Percentiles rank a stretch among this genome's conserved stretches.
phyloP scores from a whole-genome alignment of 2,888 invertebrate genomes.

The Microdon myrmicae region DNA sequence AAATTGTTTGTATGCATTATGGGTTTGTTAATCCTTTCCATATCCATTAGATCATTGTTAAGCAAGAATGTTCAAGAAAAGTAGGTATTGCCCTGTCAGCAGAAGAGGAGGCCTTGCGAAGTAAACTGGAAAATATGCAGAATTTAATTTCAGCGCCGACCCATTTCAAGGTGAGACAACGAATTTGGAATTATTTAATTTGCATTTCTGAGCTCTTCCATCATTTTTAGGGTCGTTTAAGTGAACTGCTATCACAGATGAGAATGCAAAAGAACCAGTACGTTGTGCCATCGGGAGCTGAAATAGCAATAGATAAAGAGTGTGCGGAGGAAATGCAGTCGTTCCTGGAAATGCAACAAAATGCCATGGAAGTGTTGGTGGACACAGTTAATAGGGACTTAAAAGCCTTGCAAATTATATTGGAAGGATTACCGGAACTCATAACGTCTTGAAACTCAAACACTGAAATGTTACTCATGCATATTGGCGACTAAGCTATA shows the following conservation, averaged over 20 bases:
- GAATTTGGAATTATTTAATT: background rate
- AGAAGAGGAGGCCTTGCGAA: conserved; percentile 90
- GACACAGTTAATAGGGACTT: conserved; percentile 84
- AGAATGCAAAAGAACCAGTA: conserved; percentile 76
- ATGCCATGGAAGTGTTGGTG: conserved; percentile 86
- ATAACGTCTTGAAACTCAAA: too few relatives aligned
- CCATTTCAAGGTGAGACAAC: conserved; percentile 79
- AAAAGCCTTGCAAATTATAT: conserved; percentile 80
- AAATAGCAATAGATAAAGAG: conserved; percentile 83
- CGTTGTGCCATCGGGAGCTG: conserved; percentile 71
- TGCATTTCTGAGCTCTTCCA: conserved; percentile 1
- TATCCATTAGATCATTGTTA: conserved; percentile 78
- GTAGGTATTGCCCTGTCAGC: conserved; percentile 86
- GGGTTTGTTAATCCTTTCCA: background rate
- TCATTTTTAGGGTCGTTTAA: conserved; percentile 78
- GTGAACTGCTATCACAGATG: conserved; percentile 89
- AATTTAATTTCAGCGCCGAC: conserved; percentile 90
- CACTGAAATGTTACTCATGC: too few relatives aligned
- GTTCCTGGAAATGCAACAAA: conserved; percentile 87
- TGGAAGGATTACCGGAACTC: conserved; percentile 78
- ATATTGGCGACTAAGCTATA: too few relatives aligned
- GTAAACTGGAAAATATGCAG: conserved; percentile 86
- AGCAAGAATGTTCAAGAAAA: conserved; percentile 89
- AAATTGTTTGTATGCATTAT: background rate
- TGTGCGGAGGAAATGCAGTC: conserved; percentile 78